Conservation (phyloP, 53 echinoderm and acorn worm species). For the Patiria pectinifera region DNA sequence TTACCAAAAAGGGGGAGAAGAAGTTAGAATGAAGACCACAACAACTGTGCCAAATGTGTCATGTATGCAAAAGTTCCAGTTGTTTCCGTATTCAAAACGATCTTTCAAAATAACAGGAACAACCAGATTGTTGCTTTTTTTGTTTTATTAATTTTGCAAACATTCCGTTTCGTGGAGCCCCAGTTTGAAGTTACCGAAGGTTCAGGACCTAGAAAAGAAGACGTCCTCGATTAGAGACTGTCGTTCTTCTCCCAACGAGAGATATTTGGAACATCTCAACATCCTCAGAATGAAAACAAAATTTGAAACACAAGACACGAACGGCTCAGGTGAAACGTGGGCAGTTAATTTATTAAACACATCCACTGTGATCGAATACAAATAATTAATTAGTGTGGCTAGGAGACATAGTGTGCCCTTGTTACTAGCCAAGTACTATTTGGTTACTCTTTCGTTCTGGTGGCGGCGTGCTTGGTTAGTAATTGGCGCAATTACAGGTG, state of each 20-base stretch:
- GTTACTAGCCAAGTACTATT: not conserved
- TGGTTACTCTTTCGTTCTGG: not conserved
- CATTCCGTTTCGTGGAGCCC: no score
- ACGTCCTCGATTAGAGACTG: no score
- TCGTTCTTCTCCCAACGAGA: not conserved
- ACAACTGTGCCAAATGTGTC: no score
- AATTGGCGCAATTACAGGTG: not conserved
- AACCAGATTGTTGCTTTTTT: no score
- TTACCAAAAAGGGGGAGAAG: no score
- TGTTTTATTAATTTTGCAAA: no score
- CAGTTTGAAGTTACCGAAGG: no score
- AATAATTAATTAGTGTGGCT: not conserved
- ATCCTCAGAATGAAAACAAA: not conserved
- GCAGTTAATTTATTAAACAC: constrained; percentile 11
- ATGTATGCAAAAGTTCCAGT: no score
- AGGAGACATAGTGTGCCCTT: not conserved
- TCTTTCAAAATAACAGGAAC: no score
- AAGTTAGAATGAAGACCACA: no score
- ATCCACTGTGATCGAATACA: not conserved
- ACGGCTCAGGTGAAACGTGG: not conserved
- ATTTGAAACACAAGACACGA: not conserved
- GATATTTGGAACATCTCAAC: not conserved
- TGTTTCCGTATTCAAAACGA: no score
- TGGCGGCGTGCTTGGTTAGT: not conserved
- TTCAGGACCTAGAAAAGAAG: no score